These are phyloP conservation scores for Magallana nippona DNA, from an alignment of 2,888 invertebrate species.

Conservation along the genomic window DNA sequence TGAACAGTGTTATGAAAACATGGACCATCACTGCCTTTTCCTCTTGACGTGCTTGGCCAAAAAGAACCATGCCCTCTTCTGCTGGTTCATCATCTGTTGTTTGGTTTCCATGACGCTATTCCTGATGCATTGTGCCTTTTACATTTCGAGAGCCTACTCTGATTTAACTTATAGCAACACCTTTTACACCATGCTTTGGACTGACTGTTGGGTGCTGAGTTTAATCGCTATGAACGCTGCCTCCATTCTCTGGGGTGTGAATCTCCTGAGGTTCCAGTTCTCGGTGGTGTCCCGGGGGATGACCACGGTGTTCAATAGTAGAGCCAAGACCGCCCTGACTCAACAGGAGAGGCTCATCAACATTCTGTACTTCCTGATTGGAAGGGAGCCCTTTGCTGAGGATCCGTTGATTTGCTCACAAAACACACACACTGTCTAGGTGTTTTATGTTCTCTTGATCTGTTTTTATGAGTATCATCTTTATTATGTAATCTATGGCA, in stretches of 20 bases:
- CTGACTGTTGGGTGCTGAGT: slow-evolving; percentile 70
- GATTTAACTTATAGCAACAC: slow-evolving; percentile 44
- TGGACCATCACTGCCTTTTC: slow-evolving; percentile 80
- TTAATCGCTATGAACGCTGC: slow-evolving; percentile 68
- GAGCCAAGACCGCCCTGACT: slow-evolving; percentile 56
- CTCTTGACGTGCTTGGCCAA: slow-evolving; percentile 76
- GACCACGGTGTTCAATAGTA: slow-evolving; percentile 67
- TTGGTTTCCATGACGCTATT: slow-evolving; percentile 70
- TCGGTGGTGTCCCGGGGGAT: slow-evolving; percentile 68
- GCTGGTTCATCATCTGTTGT: slow-evolving; percentile 70
- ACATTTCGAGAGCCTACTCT: slow-evolving; percentile 51
- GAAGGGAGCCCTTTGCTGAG: slow-evolving; percentile 62
- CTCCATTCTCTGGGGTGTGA: slow-evolving; percentile 72
- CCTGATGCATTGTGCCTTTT: slow-evolving; percentile 55
- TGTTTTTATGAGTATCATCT: background rate
- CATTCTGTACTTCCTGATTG: slow-evolving; percentile 70
- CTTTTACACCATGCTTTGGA: slow-evolving; percentile 58
- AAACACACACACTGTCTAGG: slow-evolving; percentile 20
- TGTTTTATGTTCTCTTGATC: background rate
- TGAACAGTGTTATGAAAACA: slow-evolving; percentile 72
- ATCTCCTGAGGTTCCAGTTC: slow-evolving; percentile 71
- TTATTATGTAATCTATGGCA: too few relatives aligned
- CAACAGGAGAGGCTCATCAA: slow-evolving; percentile 68
- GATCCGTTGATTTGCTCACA: slow-evolving; percentile 59
- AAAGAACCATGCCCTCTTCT: slow-evolving; percentile 75